Conservation (phyloP, 1,140 invertebrate genomes). For the Drosophila serrata region DNA sequence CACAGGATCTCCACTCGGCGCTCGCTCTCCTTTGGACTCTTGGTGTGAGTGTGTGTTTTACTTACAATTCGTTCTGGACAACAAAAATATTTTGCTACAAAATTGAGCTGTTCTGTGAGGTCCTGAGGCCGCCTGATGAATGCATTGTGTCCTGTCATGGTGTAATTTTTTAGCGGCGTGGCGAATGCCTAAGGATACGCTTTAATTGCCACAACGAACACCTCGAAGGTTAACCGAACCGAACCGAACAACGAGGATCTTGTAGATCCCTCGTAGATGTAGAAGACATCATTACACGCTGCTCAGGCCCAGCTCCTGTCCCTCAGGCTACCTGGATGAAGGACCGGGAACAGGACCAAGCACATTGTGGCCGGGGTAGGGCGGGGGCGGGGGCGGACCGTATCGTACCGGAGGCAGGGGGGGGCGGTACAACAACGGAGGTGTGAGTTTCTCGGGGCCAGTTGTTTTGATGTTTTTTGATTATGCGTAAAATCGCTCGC, state of each 20-base stretch:
- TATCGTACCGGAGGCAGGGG: background rate
- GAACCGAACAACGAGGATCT: background rate
- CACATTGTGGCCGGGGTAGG: background rate
- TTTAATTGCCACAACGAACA: constrained; percentile 69
- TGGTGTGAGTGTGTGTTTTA: constrained; percentile 57
- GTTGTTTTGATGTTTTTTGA: constrained; percentile 80
- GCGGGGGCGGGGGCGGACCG: background rate
- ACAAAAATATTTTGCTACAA: constrained; percentile 83
- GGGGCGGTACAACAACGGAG: constrained; percentile 37
- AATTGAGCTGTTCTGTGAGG: constrained; percentile 76
- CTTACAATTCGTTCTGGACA: constrained; percentile 79
- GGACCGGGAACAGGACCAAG: background rate
- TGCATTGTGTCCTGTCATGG: constrained; percentile 60
- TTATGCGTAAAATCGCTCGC: constrained; percentile 79
- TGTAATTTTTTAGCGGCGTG: constrained; percentile 80
- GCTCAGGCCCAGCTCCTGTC: constrained; percentile 66
- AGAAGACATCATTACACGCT: constrained; percentile 70
- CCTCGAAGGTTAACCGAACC: constrained; percentile 55
- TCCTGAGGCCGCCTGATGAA: constrained; percentile 33
- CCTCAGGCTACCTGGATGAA: constrained; percentile 2
- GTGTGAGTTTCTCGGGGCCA: constrained; percentile 72
- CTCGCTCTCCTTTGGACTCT: constrained; percentile 11
- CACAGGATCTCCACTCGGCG: background rate
- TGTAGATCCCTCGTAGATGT: background rate
- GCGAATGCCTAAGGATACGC: constrained; percentile 78